These are phyloP conservation scores for Harpagus bidentatus DNA, from an alignment of 2,113 vertebrate species.

Conservation along the genomic window DNA sequence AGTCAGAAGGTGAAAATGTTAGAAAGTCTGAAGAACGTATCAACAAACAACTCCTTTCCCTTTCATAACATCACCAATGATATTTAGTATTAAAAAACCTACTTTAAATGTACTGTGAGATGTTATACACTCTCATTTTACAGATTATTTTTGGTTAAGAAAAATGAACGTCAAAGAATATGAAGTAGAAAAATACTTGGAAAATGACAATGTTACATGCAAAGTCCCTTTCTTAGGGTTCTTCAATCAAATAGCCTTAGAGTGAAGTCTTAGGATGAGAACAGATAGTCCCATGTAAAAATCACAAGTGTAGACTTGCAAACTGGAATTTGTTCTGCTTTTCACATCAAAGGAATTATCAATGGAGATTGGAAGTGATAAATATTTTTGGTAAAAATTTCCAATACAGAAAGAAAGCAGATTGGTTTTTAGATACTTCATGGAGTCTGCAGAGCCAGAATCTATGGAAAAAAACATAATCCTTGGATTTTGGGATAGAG, in stretches of 20 bases:
- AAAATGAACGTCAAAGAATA: not conserved
- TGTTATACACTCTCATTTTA: not conserved
- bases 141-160: not conserved
- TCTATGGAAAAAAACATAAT: not conserved
- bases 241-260: not conserved
- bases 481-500: not conserved
- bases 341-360: not conserved
- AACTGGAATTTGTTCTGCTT: not conserved
- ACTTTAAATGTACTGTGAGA: not conserved
- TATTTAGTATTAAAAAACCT: not conserved
- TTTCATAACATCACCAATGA: not conserved
- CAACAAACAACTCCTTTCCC: not conserved
- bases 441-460: not conserved
- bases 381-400: not conserved
- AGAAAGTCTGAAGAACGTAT: not conserved
- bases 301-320: not conserved
- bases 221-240: not conserved
- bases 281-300: not conserved
- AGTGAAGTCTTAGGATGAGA: not conserved
- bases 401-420: not conserved
- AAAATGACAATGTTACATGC: not conserved
- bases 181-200: not conserved
- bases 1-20: not conserved
- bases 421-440: not conserved
- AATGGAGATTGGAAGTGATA: rapidly evolving